Evolutionary conservation across 2,113 vertebrate genomes (phyloP).

Genomic region (Ochotona curzoniae): DNA sequence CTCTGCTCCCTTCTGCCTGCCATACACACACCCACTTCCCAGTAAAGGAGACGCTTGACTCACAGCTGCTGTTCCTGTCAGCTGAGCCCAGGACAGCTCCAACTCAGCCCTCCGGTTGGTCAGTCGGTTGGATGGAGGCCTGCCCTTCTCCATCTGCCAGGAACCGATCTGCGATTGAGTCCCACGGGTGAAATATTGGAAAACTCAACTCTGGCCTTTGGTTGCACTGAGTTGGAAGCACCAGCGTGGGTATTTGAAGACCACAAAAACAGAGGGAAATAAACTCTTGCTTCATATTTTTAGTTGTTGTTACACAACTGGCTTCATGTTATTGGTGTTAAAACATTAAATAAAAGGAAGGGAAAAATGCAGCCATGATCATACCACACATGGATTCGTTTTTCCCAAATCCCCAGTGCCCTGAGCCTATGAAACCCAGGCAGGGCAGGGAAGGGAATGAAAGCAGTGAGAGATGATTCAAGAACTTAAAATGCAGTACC

Average conservation of each 20-base stretch:
- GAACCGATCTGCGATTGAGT: not conserved
- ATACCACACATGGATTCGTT: not conserved
- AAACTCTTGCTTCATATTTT: not conserved
- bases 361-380: not conserved
- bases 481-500: not conserved
- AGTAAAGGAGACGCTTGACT: not conserved
- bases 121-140: not conserved
- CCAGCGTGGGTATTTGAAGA: not conserved
- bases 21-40: too few relatives aligned
- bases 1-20: too few relatives aligned
- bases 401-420: not conserved
- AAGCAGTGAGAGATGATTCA: not conserved
- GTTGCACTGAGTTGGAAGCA: not conserved
- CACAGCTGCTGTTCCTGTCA: not conserved
- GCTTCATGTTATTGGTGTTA: not conserved
- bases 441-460: not conserved
- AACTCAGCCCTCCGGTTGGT: not conserved
- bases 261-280: not conserved
- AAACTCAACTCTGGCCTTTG: not conserved
- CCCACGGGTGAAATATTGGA: not conserved
- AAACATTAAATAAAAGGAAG: conserved; percentile 20
- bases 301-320: conserved; percentile 4
- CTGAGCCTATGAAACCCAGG: not conserved
- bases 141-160: not conserved
- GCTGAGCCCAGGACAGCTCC: not conserved